Base-by-base conservation (phyloP, 2,888 invertebrate species). In the Emmelina monodactyla region DNA sequence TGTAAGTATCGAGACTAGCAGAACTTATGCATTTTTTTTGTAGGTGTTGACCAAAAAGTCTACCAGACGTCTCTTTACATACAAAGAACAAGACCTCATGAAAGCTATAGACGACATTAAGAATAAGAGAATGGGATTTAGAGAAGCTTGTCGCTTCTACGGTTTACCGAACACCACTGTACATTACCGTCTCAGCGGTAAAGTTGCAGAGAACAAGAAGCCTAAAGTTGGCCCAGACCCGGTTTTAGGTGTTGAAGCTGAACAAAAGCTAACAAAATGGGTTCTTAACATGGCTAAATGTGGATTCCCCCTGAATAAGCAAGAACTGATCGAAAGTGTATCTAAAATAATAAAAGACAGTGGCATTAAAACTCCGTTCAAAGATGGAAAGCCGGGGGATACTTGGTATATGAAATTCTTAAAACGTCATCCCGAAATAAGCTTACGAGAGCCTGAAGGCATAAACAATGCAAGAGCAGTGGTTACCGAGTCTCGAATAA, bases 151-250 rank as follows among this genome's bases (percentile, higher is more conserved):
- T n/a, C n/a, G n/a, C n/a, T n/a, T n/a, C n/a, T n/a, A n/a, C n/a
- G n/a, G n/a, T n/a, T n/a, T n/a, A n/a, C n/a, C n/a, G n/a, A n/a
- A n/a, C n/a, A n/a, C n/a, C n/a, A n/a, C n/a, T n/a, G n/a, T n/a
- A n/a, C n/a, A n/a, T n/a, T n/a, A n/a, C n/a, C n/a, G n/a, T n/a
- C n/a, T n/a, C n/a, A n/a, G n/a, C n/a, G n/a, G n/a, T n/a, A n/a
- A n/a, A n/a, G n/a, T n/a, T n/a, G n/a, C n/a, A n/a, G n/a, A n/a
- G n/a, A n/a, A n/a, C n/a, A n/a, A n/a, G n/a, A n/a, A n/a, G n/a
- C n/a, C n/a, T n/a, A n/a, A n/a, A n/a, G n/a, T n/a, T n/a, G 46
- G 48, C 16, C 48, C 46, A 14, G 38, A 38, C 12, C 47, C 44
- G 19, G 28, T 37, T 7, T 31, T 49, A 22, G 40, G 35, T 9